Conservation (phyloP, 2,888 invertebrate genomes). For the Oasisia sp. region DNA sequence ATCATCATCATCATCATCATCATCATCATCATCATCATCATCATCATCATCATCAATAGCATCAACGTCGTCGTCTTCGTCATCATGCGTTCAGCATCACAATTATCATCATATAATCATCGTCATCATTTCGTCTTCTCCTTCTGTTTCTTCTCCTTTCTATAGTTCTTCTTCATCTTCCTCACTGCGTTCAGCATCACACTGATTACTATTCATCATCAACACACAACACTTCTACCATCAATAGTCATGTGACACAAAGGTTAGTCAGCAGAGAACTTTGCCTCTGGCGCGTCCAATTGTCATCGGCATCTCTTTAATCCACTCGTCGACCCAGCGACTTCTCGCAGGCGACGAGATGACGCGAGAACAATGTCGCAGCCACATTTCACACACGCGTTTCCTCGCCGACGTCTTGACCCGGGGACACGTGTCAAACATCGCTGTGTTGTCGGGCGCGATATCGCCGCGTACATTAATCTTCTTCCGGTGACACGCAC, state of each 20-base stretch:
- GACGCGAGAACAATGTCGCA: background rate
- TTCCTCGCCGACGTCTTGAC: background rate
- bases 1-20: too few relatives aligned
- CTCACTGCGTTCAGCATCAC: too few relatives aligned
- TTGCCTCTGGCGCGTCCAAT: background rate
- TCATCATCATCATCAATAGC: background rate
- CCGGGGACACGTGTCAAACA: background rate
- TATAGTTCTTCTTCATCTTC: too few relatives aligned
- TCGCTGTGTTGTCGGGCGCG: background rate
- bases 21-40: too few relatives aligned
- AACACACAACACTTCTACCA: background rate
- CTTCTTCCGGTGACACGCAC: background rate
- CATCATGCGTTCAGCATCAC: too few relatives aligned
- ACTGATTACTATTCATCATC: background rate
- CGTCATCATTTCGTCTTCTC: too few relatives aligned
- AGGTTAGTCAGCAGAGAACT: background rate
- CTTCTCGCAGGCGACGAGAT: background rate
- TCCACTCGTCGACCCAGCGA: background rate
- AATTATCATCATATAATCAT: too few relatives aligned
- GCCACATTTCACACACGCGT: background rate
- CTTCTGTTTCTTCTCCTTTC: too few relatives aligned
- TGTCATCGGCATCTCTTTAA: background rate
- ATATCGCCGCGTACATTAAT: background rate
- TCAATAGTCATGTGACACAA: background rate
- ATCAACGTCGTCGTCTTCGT: too few relatives aligned